A percentile compares a stretch with the other conserved stretches of the same genome.
These are phyloP conservation scores for cat (Felis catus) DNA, from an alignment of 2,113 vertebrate genomes.

Conservation along the genomic window F.catus_Fca126_mat1.0 CM031420.1:130262001-130262500, in stretches of 20 bases:
- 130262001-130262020: neutral
- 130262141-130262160: neutral
- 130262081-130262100: neutral
- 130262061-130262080: neutral
- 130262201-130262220: neutral
- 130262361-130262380: accelerated
- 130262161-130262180: neutral
- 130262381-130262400: neutral
- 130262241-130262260: neutral
- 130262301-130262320: neutral
- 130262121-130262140: neutral
- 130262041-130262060: neutral
- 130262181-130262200: neutral
- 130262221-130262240: neutral
- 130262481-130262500: no score
- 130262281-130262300: neutral
- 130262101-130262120: neutral
- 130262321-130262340: neutral
- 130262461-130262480: no score
- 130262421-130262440: neutral
- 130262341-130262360: neutral
- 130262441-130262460: neutral
- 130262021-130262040: neutral
- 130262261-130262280: neutral
- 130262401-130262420: neutral